Evolutionary conservation across 2,113 vertebrate species (phyloP).

Genomic region (Smithornis capensis): DNA sequence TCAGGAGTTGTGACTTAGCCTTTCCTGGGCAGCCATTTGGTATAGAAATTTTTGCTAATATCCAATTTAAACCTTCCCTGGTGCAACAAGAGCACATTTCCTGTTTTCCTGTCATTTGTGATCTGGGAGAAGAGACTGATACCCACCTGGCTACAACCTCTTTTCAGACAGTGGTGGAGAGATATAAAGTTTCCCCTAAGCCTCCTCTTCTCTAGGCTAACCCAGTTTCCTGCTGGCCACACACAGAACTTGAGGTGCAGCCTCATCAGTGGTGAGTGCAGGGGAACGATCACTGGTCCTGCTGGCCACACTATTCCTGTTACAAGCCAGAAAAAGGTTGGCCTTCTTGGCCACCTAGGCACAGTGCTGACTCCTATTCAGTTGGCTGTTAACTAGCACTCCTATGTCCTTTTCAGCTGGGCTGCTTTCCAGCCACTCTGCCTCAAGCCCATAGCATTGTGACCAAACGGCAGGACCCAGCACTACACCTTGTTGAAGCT

Average conservation of each 20-base stretch:
- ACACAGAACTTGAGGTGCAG: too few relatives aligned
- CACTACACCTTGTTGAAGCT: not conserved
- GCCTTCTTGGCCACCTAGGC: not conserved
- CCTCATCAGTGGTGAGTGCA: not conserved
- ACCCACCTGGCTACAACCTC: not conserved
- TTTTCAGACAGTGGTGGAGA: not conserved
- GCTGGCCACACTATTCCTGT: not conserved
- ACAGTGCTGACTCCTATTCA: not conserved
- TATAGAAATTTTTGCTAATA: not conserved
- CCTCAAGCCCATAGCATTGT: not conserved
- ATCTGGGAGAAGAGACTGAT: not conserved
- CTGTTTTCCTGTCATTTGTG: not conserved
- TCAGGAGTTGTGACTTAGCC: not conserved
- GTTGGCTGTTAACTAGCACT: rapidly evolving
- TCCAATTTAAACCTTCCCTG: not conserved
- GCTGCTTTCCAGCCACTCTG: not conserved
- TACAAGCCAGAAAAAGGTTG: not conserved
- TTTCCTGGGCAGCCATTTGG: not conserved
- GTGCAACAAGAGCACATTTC: not conserved
- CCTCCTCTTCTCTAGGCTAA: not conserved
- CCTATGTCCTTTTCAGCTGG: not conserved
- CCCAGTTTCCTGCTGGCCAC: not conserved
- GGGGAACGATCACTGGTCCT: not conserved
- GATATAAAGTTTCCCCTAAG: not conserved
- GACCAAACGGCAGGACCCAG: not conserved